Percentiles rank a stretch among this genome's conserved stretches.
Conservation (phyloP, 1,140 invertebrate species). For the Macrobrachium nipponense region DNA sequence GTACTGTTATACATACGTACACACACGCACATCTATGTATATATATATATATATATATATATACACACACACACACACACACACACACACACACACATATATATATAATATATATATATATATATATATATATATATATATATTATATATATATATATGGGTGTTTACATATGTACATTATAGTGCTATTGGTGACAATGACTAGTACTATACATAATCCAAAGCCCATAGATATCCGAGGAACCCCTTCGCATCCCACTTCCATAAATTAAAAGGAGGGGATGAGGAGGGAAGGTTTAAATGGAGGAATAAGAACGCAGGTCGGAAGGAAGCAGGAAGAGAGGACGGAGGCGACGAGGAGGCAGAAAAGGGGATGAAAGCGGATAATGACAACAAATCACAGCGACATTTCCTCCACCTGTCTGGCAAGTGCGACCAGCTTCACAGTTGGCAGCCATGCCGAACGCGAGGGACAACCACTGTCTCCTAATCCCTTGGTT, state of each 20-base stretch:
- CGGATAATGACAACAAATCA: constrained; percentile 40
- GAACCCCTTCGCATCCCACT: neutral
- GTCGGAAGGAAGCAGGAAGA: too few relatives aligned
- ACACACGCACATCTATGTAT: constrained; percentile 9
- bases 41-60: constrained; percentile 29
- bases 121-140: constrained; percentile 30
- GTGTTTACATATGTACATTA: neutral
- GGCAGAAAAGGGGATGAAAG: constrained; percentile 12
- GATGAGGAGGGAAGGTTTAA: neutral
- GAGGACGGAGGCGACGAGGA: too few relatives aligned
- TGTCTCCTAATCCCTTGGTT: neutral
- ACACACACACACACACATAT: constrained; percentile 6
- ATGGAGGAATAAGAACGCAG: too few relatives aligned
- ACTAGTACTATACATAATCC: neutral
- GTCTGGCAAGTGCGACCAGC: constrained; percentile 23
- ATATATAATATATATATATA: constrained; percentile 25
- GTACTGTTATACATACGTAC: constrained; percentile 17
- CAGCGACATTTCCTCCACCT: constrained; percentile 49
- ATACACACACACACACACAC: constrained; percentile 7
- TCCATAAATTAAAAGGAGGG: neutral
- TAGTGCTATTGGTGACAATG: neutral
- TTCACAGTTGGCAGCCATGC: constrained; percentile 30
- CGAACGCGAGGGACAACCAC: constrained; percentile 16
- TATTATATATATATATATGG: neutral
- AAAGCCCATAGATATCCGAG: neutral